These are phyloP conservation scores for Novumbra hubbsi DNA, from an alignment of 2,797 vertebrate genomes.

Conservation along the genomic window DNA sequence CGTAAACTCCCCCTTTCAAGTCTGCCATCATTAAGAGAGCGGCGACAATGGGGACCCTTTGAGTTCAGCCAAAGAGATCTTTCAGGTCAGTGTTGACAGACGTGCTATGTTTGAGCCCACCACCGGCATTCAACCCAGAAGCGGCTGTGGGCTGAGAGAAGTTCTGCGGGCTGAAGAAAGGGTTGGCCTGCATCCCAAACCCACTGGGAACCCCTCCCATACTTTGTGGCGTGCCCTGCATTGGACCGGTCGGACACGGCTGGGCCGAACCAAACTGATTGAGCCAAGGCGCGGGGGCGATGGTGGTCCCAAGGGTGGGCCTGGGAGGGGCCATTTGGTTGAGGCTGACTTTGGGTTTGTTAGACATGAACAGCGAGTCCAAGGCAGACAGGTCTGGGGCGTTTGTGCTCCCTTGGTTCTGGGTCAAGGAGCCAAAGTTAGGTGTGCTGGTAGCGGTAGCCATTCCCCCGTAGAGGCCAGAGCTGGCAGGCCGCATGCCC, in stretches of 20 bases:
- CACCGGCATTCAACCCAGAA: slow-evolving; percentile 72
- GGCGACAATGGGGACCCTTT: background rate
- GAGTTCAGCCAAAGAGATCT: slow-evolving; percentile 91
- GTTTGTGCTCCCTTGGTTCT: slow-evolving; percentile 69
- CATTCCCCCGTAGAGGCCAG: slow-evolving; percentile 79
- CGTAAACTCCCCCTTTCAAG: background rate
- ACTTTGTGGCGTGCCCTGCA: slow-evolving; percentile 70
- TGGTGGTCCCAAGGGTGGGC: slow-evolving; percentile 44
- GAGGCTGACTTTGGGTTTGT: slow-evolving; percentile 92
- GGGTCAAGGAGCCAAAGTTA: slow-evolving; percentile 79
- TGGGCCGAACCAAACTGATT: slow-evolving; percentile 80
- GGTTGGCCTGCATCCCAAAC: slow-evolving; percentile 95
- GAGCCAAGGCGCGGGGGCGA: slow-evolving; percentile 80
- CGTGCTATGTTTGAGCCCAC: slow-evolving; percentile 81
- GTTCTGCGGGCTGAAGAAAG: slow-evolving; percentile 96
- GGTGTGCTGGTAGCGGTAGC: slow-evolving; percentile 80
- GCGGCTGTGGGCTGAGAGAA: slow-evolving; percentile 77
- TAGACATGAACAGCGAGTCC: slow-evolving; percentile 90
- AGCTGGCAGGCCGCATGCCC: slow-evolving; percentile 65
- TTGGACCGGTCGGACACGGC: slow-evolving; percentile 69
- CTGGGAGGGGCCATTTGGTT: slow-evolving; percentile 86
- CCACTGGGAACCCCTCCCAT: slow-evolving; percentile 73
- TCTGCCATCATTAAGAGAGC: slow-evolving; percentile 29
- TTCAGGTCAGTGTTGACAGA: slow-evolving; percentile 95
- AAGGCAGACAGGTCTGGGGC: slow-evolving; percentile 85